Percentiles rank a stretch among this genome's conserved stretches.
Evolutionary conservation across 2,113 vertebrate species (phyloP).

Genomic region (Chrysochloris asiatica): DNA sequence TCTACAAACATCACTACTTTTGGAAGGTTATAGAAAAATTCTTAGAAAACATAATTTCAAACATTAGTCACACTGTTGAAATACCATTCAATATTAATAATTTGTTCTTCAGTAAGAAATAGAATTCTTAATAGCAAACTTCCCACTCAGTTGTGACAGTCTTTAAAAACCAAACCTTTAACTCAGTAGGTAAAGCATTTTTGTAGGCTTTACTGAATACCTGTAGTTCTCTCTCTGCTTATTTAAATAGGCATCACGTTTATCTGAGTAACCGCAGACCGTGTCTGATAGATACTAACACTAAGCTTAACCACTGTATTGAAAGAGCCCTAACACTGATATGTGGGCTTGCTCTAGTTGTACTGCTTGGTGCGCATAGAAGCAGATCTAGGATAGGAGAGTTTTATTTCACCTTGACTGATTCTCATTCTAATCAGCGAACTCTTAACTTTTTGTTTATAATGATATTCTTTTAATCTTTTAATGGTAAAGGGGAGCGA

Average conservation of each 20-base stretch:
- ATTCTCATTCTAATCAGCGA: too few species aligned
- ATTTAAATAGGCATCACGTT: constrained; percentile 84
- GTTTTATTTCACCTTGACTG: too few species aligned
- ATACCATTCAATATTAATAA: constrained; percentile 74
- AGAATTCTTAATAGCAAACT: too few species aligned
- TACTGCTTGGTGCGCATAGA: too few species aligned
- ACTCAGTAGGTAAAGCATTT: constrained; percentile 77
- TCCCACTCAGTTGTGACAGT: constrained; percentile 79
- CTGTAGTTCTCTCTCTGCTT: constrained; percentile 79
- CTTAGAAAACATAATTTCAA: constrained; percentile 81
- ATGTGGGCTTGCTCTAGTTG: too few species aligned
- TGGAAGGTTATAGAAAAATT: constrained; percentile 78
- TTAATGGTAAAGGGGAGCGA: too few species aligned
- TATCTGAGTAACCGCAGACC: constrained; percentile 80
- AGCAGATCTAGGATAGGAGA: too few species aligned
- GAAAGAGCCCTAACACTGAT: too few species aligned
- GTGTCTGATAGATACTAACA: constrained; percentile 83
- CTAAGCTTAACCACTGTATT: too few species aligned
- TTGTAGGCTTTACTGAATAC: constrained; percentile 76
- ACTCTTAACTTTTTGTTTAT: too few species aligned
- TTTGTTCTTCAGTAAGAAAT: constrained; percentile 82
- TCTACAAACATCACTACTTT: constrained; percentile 72
- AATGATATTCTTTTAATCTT: too few species aligned
- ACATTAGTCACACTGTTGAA: constrained; percentile 78
- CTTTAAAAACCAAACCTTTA: constrained; percentile 75